Percentiles rank a stretch among this genome's conserved stretches.
These are phyloP conservation scores for Pseudochirops cupreus DNA, from an alignment of 2,797 vertebrate genomes.

Conservation along the genomic window DNA sequence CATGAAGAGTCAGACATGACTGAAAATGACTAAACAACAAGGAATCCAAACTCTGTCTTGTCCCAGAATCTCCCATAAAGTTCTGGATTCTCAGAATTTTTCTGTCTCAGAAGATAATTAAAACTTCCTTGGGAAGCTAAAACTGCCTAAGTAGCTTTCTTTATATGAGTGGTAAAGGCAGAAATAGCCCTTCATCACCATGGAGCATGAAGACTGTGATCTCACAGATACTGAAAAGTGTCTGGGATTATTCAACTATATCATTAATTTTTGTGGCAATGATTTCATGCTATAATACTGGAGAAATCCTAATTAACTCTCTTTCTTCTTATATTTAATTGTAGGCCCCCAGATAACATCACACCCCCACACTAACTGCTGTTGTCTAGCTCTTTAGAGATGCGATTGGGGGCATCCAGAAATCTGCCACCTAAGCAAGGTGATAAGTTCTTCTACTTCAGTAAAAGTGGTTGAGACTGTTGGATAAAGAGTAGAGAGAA, in stretches of 20 bases:
- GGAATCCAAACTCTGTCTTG: background rate
- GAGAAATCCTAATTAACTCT: background rate
- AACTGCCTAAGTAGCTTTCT: background rate
- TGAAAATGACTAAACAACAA: background rate
- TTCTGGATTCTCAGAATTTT: background rate
- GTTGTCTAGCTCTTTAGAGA: background rate
- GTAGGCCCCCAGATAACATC: background rate
- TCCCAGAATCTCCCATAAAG: background rate
- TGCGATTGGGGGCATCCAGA: background rate
- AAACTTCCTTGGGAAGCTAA: background rate
- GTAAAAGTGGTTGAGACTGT: background rate
- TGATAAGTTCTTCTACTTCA: background rate
- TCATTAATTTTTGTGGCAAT: background rate
- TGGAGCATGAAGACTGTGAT: background rate
- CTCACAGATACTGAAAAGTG: background rate
- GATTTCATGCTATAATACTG: background rate
- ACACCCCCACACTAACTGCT: background rate
- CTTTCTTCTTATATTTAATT: background rate
- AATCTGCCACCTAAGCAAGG: accelerated
- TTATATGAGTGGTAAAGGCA: background rate
- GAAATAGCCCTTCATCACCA: constrained; percentile 45
- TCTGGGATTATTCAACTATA: background rate
- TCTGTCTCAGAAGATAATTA: background rate
- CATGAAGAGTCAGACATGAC: background rate
- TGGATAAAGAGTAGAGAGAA: accelerated